Conservation (phyloP, 2,113 vertebrate genomes). For the Marmota flaviventris region DNA sequence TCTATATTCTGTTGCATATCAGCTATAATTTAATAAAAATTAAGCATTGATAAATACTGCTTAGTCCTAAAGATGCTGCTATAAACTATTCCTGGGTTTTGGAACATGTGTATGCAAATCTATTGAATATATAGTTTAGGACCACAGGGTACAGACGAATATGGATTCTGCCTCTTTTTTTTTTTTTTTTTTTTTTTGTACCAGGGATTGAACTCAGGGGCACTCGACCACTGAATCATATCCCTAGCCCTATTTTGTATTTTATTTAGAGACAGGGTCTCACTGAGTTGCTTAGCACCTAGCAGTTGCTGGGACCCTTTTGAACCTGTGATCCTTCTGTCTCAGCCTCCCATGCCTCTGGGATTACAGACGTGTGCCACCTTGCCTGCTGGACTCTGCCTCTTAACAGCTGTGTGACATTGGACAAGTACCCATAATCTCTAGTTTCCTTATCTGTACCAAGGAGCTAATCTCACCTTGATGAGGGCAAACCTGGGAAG, state of each 20-base stretch:
- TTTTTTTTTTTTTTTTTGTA: too few relatives aligned
- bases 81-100: slow-evolving; percentile 32
- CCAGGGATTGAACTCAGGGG: too few relatives aligned
- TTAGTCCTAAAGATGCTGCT: slow-evolving; percentile 20
- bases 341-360: too few relatives aligned
- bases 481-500: neutral
- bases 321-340: too few relatives aligned
- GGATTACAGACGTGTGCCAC: too few relatives aligned
- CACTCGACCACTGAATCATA: too few relatives aligned
- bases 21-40: slow-evolving; percentile 40
- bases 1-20: neutral
- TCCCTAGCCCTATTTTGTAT: too few relatives aligned
- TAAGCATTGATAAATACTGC: neutral
- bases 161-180: too few relatives aligned
- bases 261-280: too few relatives aligned
- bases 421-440: neutral
- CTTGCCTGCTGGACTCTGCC: neutral
- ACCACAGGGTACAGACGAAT: neutral
- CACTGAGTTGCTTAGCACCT: too few relatives aligned
- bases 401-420: neutral
- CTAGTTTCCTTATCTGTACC: slow-evolving; percentile 43
- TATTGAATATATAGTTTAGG: neutral
- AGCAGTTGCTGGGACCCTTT: too few relatives aligned
- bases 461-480: slow-evolving; percentile 43
- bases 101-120: neutral